Percentiles rank a stretch among this genome's conserved stretches.
phyloP scores from a whole-genome alignment of 2,888 invertebrate species.

The Rhingia rostrata region DNA sequence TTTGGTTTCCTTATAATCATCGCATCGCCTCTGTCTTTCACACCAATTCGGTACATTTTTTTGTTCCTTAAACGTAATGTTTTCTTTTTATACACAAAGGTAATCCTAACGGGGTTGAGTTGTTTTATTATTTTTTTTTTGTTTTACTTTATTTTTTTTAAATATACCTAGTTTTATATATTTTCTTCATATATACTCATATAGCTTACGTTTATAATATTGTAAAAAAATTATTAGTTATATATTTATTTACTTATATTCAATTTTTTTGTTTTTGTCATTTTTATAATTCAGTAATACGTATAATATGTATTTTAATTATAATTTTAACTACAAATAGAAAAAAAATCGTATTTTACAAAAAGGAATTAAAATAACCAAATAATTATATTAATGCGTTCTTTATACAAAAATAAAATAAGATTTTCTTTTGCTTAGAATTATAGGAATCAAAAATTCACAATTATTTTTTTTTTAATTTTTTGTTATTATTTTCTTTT shows the following conservation, averaged over 20 bases:
- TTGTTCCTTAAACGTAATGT: conserved; percentile 47
- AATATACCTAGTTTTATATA: conserved; percentile 59
- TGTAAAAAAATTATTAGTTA: conserved; percentile 74
- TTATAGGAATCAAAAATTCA: conserved; percentile 74
- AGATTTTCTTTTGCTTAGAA: conserved; percentile 57
- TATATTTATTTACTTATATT: conserved; percentile 58
- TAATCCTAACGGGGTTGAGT: conserved; percentile 59
- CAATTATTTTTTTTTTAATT: conserved; percentile 53
- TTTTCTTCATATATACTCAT: conserved; percentile 71
- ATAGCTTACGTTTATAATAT: conserved; percentile 73
- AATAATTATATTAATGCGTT: conserved; percentile 29
- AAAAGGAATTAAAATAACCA: conserved; percentile 36
- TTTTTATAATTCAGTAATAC: conserved; percentile 64
- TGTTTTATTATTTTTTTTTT: conserved; percentile 32
- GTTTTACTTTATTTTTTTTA: conserved; percentile 34
- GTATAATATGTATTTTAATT: conserved; percentile 66
- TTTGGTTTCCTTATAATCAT: conserved; percentile 81
- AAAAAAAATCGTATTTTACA: conserved; percentile 71
- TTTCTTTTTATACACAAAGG: conserved; percentile 64
- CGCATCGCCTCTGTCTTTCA: conserved; percentile 45
- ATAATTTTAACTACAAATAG: conserved; percentile 61
- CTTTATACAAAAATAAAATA: conserved; percentile 73
- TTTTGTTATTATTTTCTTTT: conserved; percentile 27
- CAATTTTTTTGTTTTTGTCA: not conserved
- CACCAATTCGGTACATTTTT: conserved; percentile 64